Base-by-base conservation (phyloP, 2,797 vertebrate species). In the Otolemur crassicaudatus region DNA sequence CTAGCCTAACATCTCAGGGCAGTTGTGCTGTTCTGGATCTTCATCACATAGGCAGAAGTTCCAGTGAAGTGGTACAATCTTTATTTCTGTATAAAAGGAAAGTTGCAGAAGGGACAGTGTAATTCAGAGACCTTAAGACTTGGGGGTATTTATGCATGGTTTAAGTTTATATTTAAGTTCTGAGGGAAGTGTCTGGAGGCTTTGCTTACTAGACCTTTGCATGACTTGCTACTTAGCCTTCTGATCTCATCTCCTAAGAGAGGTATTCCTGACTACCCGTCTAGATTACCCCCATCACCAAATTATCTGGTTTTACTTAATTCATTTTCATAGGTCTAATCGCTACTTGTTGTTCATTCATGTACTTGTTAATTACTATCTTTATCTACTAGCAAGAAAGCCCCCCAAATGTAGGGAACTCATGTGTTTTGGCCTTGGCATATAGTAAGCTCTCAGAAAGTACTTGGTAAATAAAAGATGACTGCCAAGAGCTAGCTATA, bases 401-500 rank as follows among this genome's bases (percentile, higher is more conserved):
- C 13, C 40, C n/a, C 40, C 49, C 23, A 43, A 87, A 94, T 95
- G 27, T n/a, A 75, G 61, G 43, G 4, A 91, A 31, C 3, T 60
- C 75, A 14, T 83, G 85, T 81, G 7, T 79, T 88, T 94, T 94
- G 83, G 29, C 37, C 37, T 29, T 82, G 19, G n/a, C 1, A 53
- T 63, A 27, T 6, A 90, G 6, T 56, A 75, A 88, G 31, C 92
- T 94, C 91, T 92, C 31, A 95, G 60, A 85, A 73, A 29, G 58
- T 53, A 49, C 88, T 80, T 94, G 23, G 67, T 83, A 34, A 88
- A 60, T 82, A 27, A 65, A 91, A 85, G 27, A 96, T 72, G 34
- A 49, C 7, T 29, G 25, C 14, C 8, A 60, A 84, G 49, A 77
- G 12, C 80, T 87, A 73, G n/a, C 34, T 90, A 65, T 20, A 58